These are phyloP conservation scores for Zonitis immaculata DNA, from an alignment of 2,888 invertebrate species.

Conservation along the genomic window DNA sequence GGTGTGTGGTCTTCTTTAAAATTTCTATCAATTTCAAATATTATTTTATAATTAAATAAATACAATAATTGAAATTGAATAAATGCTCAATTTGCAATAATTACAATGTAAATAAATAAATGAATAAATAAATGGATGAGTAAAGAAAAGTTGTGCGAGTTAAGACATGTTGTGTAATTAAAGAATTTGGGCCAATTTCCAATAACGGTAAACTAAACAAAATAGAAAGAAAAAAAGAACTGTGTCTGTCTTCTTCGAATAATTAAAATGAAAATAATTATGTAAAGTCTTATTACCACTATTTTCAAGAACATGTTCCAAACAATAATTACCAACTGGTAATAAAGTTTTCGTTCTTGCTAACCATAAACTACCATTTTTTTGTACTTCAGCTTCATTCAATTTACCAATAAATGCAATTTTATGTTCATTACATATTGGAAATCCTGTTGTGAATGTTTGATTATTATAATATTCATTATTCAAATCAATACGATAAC, in stretches of 20 bases:
- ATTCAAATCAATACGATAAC: conserved; percentile 38
- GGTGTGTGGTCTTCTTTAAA: too few relatives aligned
- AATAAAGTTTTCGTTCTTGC: conserved; percentile 47
- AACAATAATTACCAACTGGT: conserved; percentile 48
- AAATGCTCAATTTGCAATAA: too few relatives aligned
- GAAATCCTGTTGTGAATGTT: conserved; percentile 39
- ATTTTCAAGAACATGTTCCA: conserved; percentile 49
- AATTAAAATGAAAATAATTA: too few relatives aligned
- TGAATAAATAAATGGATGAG: too few relatives aligned
- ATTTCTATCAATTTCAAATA: too few relatives aligned
- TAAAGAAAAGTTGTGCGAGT: background rate
- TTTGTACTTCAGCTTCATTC: conserved; percentile 50
- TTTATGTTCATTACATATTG: conserved; percentile 44
- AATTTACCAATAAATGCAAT: conserved; percentile 59
- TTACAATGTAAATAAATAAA: too few relatives aligned
- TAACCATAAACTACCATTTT: conserved; percentile 55
- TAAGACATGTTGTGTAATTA: background rate
- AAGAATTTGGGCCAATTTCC: background rate
- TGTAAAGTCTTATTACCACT: too few relatives aligned
- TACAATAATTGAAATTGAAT: too few relatives aligned
- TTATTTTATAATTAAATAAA: too few relatives aligned
- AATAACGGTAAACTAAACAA: background rate
- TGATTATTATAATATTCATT: conserved; percentile 24
- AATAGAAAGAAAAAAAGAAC: too few relatives aligned
- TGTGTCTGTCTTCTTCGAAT: too few relatives aligned